phyloP scores from a whole-genome alignment of 2,113 vertebrate genomes.

The Synodontis membranacea region DNA sequence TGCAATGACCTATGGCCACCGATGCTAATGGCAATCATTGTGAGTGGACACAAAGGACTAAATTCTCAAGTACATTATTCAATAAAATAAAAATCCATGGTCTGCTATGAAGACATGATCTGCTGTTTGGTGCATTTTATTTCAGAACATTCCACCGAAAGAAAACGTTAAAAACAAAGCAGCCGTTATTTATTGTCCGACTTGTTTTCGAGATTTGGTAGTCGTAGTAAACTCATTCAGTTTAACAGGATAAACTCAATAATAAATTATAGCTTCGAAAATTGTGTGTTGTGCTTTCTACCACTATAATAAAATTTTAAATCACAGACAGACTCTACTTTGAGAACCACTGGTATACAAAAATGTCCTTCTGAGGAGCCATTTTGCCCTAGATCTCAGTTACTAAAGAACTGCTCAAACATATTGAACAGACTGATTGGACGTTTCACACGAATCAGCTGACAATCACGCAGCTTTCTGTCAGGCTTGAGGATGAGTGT shows the following conservation, averaged over 20 bases:
- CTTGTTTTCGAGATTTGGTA: neutral
- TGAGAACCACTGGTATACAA: conserved; percentile 2
- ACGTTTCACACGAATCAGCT: conserved; percentile 1
- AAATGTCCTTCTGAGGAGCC: neutral
- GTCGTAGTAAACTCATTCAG: neutral
- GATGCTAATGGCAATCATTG: no score
- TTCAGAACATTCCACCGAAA: neutral
- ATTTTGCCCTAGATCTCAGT: neutral
- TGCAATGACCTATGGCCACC: no score
- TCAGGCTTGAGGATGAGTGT: neutral
- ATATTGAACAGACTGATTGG: neutral
- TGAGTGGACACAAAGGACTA: no score
- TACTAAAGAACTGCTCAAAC: neutral
- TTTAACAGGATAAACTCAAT: neutral
- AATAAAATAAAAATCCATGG: no score
- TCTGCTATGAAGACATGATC: no score
- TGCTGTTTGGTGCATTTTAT: neutral
- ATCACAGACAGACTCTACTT: neutral
- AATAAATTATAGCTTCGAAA: neutral
- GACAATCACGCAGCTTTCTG: conserved; percentile 10
- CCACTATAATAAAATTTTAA: neutral
- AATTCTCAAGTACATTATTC: no score
- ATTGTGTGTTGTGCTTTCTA: neutral
- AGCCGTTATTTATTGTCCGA: neutral
- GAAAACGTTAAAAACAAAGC: neutral